Evolutionary conservation across 2,888 invertebrate species (phyloP), one percentile per base, ranked within the genome.

Genomic region (Netelia virgata): DNA sequence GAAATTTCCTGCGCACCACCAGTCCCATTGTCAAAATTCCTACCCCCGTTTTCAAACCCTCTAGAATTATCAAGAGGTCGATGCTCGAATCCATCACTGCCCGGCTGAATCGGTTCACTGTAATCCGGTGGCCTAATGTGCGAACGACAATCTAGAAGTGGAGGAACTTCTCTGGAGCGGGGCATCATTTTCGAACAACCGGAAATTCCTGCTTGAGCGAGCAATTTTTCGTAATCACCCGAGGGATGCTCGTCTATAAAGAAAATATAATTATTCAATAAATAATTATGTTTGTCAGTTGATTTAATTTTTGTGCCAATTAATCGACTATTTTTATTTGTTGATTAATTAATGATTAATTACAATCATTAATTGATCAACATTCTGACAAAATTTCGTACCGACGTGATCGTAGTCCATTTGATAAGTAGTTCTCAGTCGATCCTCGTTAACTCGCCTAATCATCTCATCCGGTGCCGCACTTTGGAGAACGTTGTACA

Each of bases 401-500:
- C 94, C 92, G 84, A 92, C 89, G 72, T 94, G 92, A 84, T 95
- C 95, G 88, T 91, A 96, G 90, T 96, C 96, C 1, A 95, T 94
- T 91, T 95, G 95, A 91, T 96, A 96, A 0, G 96, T 96, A 1
- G 89, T 88, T 64, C 70, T 90, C 86, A 96, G 94, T 43, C 96
- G 93, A 88, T 96, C 96, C 8, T 94, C 92, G 89, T 96, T 95
- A 28, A 96, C 95, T n/a, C 95, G 94, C 82, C 95, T 94, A 78
- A 95, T 94, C 64, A 95, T 91, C 43, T 91, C 89, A 72, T 95
- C 95, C 1, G 95, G 94, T 0, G 96, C 95, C 28, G 95, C 94
- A 64, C 94, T 95, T 89, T 95, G 95, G 63, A 96, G 90, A 72
- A 95, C 95, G 91, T 95, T 95, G 91, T 96, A 96, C 88, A 96